Conservation (phyloP, 2,888 invertebrate species). For the Nomada flava region DNA sequence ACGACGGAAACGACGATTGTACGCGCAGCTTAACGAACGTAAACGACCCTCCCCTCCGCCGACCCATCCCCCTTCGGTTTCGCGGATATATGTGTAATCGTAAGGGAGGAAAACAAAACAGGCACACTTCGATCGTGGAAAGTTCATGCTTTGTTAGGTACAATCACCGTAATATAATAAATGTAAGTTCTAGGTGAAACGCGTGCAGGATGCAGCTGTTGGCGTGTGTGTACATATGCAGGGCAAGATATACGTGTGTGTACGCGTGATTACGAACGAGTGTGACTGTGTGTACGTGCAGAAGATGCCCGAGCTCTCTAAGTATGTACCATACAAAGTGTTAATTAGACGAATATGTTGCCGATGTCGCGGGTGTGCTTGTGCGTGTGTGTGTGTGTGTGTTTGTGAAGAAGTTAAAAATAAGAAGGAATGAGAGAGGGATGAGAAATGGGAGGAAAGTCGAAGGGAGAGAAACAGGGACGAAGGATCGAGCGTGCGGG, state of each 20-base stretch:
- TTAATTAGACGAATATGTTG: slow-evolving; percentile 51
- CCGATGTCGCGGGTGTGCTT: slow-evolving; percentile 12
- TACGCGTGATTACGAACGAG: slow-evolving; percentile 35
- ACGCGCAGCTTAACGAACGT: slow-evolving; percentile 55
- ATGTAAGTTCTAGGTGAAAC: slow-evolving; percentile 62
- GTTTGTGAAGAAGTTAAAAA: background rate
- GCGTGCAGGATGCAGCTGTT: slow-evolving; percentile 60
- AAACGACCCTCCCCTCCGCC: slow-evolving; percentile 20
- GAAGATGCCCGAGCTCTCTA: slow-evolving; percentile 53
- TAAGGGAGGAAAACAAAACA: slow-evolving; percentile 15
- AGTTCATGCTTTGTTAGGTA: slow-evolving; percentile 61
- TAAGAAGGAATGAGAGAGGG: background rate
- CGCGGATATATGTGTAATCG: slow-evolving; percentile 54
- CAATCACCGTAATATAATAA: slow-evolving; percentile 56
- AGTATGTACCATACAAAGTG: slow-evolving; percentile 49
- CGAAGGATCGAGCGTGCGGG: background rate
- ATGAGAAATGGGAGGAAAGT: background rate
- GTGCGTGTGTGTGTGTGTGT: background rate
- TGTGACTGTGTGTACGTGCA: slow-evolving; percentile 33
- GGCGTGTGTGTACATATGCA: slow-evolving; percentile 50
- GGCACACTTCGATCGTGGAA: slow-evolving; percentile 38
- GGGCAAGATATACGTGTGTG: slow-evolving; percentile 25
- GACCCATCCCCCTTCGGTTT: slow-evolving; percentile 28
- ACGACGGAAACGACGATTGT: slow-evolving; percentile 34
- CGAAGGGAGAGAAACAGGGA: background rate